phyloP scores from a whole-genome alignment of 2,113 vertebrate species.

The Aptenodytes patagonicus region DNA sequence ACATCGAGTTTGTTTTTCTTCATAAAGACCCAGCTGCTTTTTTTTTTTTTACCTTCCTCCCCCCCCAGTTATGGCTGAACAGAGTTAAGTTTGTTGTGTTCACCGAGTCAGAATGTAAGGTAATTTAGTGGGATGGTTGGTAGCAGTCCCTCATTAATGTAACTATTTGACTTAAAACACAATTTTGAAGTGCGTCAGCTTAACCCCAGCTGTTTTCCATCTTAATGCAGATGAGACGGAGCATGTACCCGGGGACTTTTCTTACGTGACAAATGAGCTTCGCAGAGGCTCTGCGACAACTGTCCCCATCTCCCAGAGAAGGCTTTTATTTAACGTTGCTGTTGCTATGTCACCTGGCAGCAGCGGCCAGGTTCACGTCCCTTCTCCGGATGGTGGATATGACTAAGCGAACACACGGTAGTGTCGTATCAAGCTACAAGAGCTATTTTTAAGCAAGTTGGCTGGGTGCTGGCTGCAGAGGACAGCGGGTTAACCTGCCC shows the following conservation, averaged over 20 bases:
- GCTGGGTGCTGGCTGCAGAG: neutral
- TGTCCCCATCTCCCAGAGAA: neutral
- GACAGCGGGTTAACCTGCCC: neutral
- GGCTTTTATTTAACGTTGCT: neutral
- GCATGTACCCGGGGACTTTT: neutral
- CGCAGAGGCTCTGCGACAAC: neutral
- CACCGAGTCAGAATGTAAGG: neutral
- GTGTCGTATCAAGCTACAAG: neutral
- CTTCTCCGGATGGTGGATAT: accelerated
- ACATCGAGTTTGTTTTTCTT: neutral
- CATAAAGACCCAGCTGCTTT: neutral
- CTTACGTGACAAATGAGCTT: neutral
- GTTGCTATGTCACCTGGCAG: neutral
- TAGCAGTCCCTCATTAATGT: neutral
- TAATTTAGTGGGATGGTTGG: neutral
- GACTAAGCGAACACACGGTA: neutral
- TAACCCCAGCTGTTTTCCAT: neutral
- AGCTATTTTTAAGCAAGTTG: neutral
- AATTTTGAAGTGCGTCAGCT: neutral
- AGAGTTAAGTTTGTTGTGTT: neutral
- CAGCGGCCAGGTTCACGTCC: accelerated
- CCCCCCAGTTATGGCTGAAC: neutral
- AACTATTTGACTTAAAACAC: neutral
- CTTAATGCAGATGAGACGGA: neutral
- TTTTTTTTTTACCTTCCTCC: neutral